A percentile compares a stretch with the other conserved stretches of the same genome.
Conservation (phyloP, 2,888 invertebrate species). For the Tanaodytes sp. region DNA sequence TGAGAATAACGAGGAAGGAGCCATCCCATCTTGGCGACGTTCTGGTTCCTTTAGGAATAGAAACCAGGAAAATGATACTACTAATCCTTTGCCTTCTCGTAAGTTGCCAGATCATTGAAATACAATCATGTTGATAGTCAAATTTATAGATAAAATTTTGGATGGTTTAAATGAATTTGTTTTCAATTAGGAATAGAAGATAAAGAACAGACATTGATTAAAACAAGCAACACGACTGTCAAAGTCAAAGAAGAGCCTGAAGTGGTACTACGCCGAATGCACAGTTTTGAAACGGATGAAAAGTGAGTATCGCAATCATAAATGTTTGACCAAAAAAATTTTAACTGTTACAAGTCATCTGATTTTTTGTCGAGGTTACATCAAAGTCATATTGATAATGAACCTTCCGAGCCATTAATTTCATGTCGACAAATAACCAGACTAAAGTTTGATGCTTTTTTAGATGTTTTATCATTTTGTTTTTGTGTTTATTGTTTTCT, state of each 20-base stretch:
- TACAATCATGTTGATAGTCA: too few relatives aligned
- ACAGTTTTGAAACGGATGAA: constrained; percentile 91
- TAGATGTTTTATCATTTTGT: constrained; percentile 4
- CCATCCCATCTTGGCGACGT: constrained; percentile 80
- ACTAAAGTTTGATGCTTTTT: constrained; percentile 7
- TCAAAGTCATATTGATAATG: too few relatives aligned
- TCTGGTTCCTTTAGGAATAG: constrained; percentile 76
- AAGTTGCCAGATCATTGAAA: too few relatives aligned
- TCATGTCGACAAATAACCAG: constrained; percentile 24
- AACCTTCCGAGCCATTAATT: too few relatives aligned
- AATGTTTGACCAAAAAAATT: too few relatives aligned
- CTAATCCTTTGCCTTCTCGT: constrained; percentile 74
- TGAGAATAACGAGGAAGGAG: constrained; percentile 76
- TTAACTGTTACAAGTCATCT: too few relatives aligned
- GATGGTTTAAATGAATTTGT: too few relatives aligned
- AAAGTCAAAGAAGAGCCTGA: constrained; percentile 77
- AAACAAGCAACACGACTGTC: too few relatives aligned
- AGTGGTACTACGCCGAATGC: constrained; percentile 84
- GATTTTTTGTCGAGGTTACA: too few relatives aligned
- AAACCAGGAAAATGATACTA: constrained; percentile 75
- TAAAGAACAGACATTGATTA: too few relatives aligned
- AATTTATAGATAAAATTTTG: too few relatives aligned
- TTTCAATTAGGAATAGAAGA: too few relatives aligned
- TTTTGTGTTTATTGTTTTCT: constrained; percentile 8
- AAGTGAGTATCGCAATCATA: constrained; percentile 77